phyloP scores from a whole-genome alignment of 2,113 vertebrate species.

The Eira barbara region DNA sequence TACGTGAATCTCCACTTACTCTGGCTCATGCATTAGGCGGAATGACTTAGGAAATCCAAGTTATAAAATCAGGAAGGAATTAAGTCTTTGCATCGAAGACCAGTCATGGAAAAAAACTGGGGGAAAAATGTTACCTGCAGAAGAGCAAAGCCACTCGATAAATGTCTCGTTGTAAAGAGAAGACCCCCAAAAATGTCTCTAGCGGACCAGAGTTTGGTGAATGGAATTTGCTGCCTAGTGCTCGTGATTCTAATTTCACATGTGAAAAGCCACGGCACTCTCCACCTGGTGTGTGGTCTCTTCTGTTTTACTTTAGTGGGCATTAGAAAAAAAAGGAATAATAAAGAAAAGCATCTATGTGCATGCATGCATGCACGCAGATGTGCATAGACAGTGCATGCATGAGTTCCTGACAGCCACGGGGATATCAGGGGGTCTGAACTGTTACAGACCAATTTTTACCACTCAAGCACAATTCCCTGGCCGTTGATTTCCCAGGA shows the following conservation, averaged over 20 bases:
- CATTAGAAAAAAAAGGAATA: background rate
- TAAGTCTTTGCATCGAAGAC: conserved; percentile 21
- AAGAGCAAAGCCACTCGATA: background rate
- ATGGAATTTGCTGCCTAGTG: accelerated
- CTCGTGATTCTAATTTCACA: background rate
- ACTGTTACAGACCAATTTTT: background rate
- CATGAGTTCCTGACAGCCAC: background rate
- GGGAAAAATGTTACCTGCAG: background rate
- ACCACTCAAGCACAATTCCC: background rate
- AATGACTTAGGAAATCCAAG: background rate
- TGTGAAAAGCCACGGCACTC: background rate
- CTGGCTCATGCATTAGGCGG: background rate
- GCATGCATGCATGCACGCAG: too few relatives aligned
- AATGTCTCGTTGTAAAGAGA: background rate
- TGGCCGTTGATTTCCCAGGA: background rate
- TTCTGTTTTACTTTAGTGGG: background rate
- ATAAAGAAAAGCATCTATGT: background rate
- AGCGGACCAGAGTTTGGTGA: background rate
- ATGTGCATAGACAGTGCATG: background rate
- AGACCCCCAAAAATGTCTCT: background rate
- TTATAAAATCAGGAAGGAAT: conserved; percentile 51
- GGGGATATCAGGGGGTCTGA: background rate
- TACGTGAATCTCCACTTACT: background rate
- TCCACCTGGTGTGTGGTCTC: background rate
- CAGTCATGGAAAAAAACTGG: background rate